These are phyloP conservation scores for Delphinus delphis DNA, from an alignment of 2,113 vertebrate genomes.

Conservation along the genomic window DNA sequence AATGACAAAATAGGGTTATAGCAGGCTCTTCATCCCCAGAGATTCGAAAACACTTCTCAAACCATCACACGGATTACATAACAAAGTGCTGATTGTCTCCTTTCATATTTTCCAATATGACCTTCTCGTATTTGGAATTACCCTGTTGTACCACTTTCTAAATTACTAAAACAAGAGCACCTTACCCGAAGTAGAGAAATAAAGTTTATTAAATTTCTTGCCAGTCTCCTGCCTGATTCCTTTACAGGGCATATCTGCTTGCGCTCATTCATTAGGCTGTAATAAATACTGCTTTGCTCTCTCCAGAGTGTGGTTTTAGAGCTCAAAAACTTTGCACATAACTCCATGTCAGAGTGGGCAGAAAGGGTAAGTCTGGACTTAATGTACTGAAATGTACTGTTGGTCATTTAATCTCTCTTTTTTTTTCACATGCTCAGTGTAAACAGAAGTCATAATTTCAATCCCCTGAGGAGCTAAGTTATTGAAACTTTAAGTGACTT, in stretches of 20 bases:
- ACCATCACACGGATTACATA: conserved; percentile 9
- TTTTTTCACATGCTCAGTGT: not conserved
- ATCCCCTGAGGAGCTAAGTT: conserved; percentile 44
- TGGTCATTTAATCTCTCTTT: conserved; percentile 30
- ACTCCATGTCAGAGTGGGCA: conserved; percentile 19
- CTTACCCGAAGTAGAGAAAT: conserved; percentile 5
- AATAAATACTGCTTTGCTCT: not conserved
- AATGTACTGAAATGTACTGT: not conserved
- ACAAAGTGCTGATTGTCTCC: conserved; percentile 40
- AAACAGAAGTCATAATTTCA: conserved; percentile 63
- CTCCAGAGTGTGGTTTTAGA: not conserved
- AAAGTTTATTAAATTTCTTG: conserved; percentile 23
- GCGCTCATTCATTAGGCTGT: not conserved
- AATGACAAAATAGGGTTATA: conserved; percentile 57
- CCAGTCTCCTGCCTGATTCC: not conserved
- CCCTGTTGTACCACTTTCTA: not conserved
- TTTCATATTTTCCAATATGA: conserved; percentile 23
- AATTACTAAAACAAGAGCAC: not conserved
- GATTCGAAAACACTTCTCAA: conserved; percentile 47
- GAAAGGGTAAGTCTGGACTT: not conserved
- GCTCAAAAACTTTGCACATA: not conserved
- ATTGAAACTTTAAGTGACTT: conserved; percentile 59
- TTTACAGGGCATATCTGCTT: not conserved
- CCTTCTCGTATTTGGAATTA: conserved; percentile 21
- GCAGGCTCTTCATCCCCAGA: conserved; percentile 35